Evolutionary conservation across 1,140 invertebrate genomes (phyloP).

Genomic region (Drosophila kepulauana): DNA sequence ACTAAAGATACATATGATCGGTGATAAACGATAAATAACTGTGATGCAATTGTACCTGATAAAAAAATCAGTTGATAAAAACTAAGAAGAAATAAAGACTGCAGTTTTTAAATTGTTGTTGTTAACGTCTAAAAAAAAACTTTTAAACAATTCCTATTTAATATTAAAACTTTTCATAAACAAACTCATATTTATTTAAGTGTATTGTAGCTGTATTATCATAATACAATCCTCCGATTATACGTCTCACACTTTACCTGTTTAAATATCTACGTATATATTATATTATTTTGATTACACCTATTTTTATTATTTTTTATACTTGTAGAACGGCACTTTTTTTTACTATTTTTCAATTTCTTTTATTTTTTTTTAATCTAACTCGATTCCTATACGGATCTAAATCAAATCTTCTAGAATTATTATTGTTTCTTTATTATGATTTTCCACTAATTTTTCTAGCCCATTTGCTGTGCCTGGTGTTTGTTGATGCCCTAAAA

Average conservation of each 20-base stretch:
- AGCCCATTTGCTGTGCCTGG: constrained; percentile 70
- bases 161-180: constrained; percentile 42
- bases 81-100: constrained; percentile 79
- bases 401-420: background rate
- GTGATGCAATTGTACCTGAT: constrained; percentile 57
- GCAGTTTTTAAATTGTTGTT: constrained; percentile 73
- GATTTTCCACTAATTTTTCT: constrained; percentile 57
- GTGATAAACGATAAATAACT: constrained; percentile 44
- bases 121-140: constrained; percentile 55
- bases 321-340: constrained; percentile 81
- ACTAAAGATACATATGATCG: constrained; percentile 32
- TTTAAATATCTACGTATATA: constrained; percentile 53
- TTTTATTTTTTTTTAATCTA: constrained; percentile 43
- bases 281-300: constrained; percentile 18
- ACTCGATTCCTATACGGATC: constrained; percentile 46
- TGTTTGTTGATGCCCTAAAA: constrained; percentile 54
- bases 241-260: constrained; percentile 29
- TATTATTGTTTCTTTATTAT: constrained; percentile 33
- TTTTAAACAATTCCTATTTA: constrained; percentile 13
- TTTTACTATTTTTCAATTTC: constrained; percentile 23
- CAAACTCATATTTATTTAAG: constrained; percentile 59
- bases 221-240: constrained; percentile 40
- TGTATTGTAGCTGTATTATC: constrained; percentile 61
- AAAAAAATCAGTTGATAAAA: constrained; percentile 58
- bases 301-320: constrained; percentile 57